Evolutionary conservation across 1,140 invertebrate genomes (phyloP), one percentile per base, ranked within the genome.

Genomic region (Centruroides sculpturatus): DNA sequence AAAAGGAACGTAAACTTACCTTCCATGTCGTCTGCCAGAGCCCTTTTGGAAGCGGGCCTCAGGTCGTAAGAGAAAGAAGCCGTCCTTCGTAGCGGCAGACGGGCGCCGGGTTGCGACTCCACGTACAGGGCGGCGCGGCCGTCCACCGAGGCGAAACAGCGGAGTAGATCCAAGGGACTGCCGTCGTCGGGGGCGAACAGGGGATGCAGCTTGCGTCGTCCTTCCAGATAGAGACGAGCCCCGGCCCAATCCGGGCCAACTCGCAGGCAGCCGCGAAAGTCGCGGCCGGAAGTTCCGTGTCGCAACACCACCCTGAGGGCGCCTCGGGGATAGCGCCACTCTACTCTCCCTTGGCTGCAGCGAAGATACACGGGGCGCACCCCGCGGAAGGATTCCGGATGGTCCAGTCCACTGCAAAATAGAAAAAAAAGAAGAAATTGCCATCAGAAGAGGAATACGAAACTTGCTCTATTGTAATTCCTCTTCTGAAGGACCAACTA

Each of bases 311-410:
- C 77, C 12, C 85, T 72, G 4, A 88, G 71, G 0, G 85, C 86
- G 0, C 85, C 86, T 9, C 81, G 77, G 0, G 86, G 85, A 71
- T 87, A 87, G 59, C 80, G 71, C 86, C 86, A 88, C 4, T 77
- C 75, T 0, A 89, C 78, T 0, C 75, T 74, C 10, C 86, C 86
- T 57, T 83, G 81, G 3, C 82, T 77, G 66, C 86, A 89, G 34
- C 85, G 78, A 34, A 88, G 79, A 73, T 87, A 87, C 5, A 87
- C 83, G 0, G 85, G 85, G 35, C 83, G 83, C 7, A 89, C 84
- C 4, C 82, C 84, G 56, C 83, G 41, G 8, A 8, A 41, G 5
- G 41, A 41, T 41, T 41, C 41, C 8, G 8, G 5, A 6, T 41
- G 41, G 8, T 8, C 8, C 8, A 41, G 3, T 41, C 41, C 41